Percentiles rank a stretch among this genome's conserved stretches.
phyloP scores from a whole-genome alignment of 1,140 invertebrate genomes.

The Pinna nobilis region DNA sequence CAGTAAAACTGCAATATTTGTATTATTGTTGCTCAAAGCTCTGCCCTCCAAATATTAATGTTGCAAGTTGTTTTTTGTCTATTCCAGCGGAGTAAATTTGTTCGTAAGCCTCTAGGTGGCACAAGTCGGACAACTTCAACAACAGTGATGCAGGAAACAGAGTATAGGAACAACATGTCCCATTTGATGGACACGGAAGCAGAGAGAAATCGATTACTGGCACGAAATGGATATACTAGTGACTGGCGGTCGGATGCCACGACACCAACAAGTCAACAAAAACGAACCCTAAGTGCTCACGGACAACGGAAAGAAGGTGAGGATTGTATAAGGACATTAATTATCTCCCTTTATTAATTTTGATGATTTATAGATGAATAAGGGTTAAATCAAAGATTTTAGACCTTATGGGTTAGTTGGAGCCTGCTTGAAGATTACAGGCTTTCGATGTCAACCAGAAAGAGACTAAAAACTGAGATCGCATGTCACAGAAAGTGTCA shows the following conservation, averaged over 20 bases:
- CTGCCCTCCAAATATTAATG: too few relatives aligned
- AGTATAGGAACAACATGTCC: slow-evolving; percentile 51
- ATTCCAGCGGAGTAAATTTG: slow-evolving; percentile 55
- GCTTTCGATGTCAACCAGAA: too few relatives aligned
- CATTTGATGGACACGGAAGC: slow-evolving; percentile 56
- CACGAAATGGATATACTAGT: slow-evolving; percentile 42
- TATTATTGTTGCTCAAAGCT: too few relatives aligned
- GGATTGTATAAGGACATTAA: neutral
- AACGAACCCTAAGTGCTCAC: slow-evolving; percentile 55
- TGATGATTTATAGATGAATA: too few relatives aligned
- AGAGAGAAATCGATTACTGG: slow-evolving; percentile 51
- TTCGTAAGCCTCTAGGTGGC: slow-evolving; percentile 53
- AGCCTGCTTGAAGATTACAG: too few relatives aligned
- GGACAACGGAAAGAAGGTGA: slow-evolving; percentile 46
- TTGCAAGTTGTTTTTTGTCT: neutral
- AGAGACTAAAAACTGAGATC: too few relatives aligned
- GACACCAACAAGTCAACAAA: slow-evolving; percentile 46
- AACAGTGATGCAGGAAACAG: slow-evolving; percentile 51
- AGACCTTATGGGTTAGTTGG: too few relatives aligned
- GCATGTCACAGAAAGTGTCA: too few relatives aligned
- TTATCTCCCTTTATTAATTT: too few relatives aligned
- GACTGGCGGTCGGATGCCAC: slow-evolving; percentile 59
- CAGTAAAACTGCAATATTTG: too few relatives aligned
- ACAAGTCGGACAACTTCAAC: slow-evolving; percentile 15
- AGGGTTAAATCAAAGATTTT: too few relatives aligned